Conservation (phyloP, 2,797 vertebrate genomes). For the Cyprinella venusta region DNA sequence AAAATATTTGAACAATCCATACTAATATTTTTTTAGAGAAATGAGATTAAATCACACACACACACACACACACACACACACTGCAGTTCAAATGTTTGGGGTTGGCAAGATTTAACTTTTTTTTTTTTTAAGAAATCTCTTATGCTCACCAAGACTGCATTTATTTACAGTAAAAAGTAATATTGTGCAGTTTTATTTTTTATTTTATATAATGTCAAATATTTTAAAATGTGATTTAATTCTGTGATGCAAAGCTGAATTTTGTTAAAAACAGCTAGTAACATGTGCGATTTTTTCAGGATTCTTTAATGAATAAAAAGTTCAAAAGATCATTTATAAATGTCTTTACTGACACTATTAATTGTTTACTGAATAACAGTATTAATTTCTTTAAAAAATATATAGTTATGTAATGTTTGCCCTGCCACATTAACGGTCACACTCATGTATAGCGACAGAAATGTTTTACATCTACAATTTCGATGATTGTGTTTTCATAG, state of each 20-base stretch:
- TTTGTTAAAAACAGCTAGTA: background rate
- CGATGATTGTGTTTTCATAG: background rate
- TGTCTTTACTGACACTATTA: background rate
- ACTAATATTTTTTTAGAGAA: background rate
- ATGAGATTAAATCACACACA: background rate
- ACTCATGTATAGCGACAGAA: background rate
- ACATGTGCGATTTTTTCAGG: background rate
- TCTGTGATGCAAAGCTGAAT: background rate
- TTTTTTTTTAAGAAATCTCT: background rate
- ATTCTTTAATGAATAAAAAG: background rate
- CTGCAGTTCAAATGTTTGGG: background rate
- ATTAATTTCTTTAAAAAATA: background rate
- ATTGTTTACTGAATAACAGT: background rate
- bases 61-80: background rate
- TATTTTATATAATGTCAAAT: background rate
- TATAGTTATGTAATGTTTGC: background rate
- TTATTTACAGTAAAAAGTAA: background rate
- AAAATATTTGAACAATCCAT: background rate
- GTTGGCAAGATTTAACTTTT: too few species aligned
- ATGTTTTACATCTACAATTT: constrained; percentile 2
- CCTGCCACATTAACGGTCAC: too few species aligned
- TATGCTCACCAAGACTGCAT: background rate
- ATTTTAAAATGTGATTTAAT: background rate
- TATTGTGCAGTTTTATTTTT: background rate
- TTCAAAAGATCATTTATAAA: background rate